These are phyloP conservation scores for Muscicapa comitata DNA, from an alignment of 2,797 vertebrate species.

Conservation along the genomic window DNA sequence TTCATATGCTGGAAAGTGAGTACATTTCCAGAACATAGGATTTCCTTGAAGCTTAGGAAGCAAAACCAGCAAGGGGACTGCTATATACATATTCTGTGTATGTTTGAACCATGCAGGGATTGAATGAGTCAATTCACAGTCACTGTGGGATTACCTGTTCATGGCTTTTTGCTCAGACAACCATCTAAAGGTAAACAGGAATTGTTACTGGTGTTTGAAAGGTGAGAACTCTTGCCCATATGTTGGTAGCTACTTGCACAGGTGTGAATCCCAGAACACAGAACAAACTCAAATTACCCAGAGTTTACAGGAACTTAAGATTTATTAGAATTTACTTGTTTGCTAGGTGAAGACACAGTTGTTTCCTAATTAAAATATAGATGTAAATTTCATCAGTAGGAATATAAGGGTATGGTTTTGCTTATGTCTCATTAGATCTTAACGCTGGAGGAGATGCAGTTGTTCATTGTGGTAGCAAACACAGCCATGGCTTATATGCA, in stretches of 20 bases:
- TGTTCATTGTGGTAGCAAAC: background rate
- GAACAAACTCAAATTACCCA: background rate
- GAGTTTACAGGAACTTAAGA: background rate
- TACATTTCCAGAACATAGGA: background rate
- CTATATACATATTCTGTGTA: background rate
- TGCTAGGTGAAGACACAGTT: background rate
- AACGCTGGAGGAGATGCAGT: background rate
- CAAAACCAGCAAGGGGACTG: background rate
- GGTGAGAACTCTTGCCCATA: background rate
- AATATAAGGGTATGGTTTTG: background rate
- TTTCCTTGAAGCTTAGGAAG: background rate
- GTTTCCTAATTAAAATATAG: background rate
- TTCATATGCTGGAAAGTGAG: background rate
- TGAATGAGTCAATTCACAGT: background rate
- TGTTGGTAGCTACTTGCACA: background rate
- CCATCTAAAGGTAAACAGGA: background rate
- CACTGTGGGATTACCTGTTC: background rate
- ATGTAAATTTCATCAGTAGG: background rate
- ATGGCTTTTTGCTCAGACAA: background rate
- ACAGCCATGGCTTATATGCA: background rate
- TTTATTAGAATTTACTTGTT: background rate
- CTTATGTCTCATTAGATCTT: background rate
- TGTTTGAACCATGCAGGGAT: background rate
- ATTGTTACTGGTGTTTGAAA: background rate
- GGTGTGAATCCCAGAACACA: background rate